These are phyloP conservation scores for Carapus acus DNA, from an alignment of 2,797 vertebrate genomes.

Conservation along the genomic window DNA sequence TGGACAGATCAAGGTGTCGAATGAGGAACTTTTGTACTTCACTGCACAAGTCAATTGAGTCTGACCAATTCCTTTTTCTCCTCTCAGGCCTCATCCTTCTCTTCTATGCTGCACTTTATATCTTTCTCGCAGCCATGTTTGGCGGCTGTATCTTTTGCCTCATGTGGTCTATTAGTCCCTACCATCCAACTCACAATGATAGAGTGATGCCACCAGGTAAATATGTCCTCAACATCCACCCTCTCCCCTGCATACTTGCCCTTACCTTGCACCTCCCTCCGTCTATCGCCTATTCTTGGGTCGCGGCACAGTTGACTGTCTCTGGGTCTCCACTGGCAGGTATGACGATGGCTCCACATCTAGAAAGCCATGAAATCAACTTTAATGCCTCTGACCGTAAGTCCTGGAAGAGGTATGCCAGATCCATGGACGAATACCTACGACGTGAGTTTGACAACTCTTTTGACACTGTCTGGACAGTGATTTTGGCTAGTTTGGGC, in stretches of 20 bases:
- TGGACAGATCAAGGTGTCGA: constrained; percentile 25
- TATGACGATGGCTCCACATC: constrained; percentile 88
- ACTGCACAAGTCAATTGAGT: background rate
- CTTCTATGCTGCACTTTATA: constrained; percentile 90
- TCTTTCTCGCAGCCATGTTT: constrained; percentile 92
- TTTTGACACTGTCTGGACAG: too few species aligned
- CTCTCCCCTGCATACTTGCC: background rate
- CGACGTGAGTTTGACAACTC: constrained; percentile 76
- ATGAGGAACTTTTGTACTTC: background rate
- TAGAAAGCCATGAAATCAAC: constrained; percentile 80
- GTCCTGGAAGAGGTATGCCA: constrained; percentile 85
- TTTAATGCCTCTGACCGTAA: constrained; percentile 83
- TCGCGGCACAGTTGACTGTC: constrained; percentile 68
- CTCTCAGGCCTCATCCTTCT: constrained; percentile 85
- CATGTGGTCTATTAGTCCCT: constrained; percentile 91
- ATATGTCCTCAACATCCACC: constrained; percentile 32
- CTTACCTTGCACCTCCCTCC: constrained; percentile 14
- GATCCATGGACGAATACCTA: constrained; percentile 83
- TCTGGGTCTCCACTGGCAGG: constrained; percentile 78
- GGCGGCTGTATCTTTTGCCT: constrained; percentile 86
- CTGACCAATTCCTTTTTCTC: constrained; percentile 1
- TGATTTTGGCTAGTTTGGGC: constrained; percentile 23
- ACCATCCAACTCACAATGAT: constrained; percentile 87
- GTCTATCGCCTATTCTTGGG: constrained; percentile 39
- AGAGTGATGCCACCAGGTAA: constrained; percentile 92